Evolutionary conservation across 2,113 vertebrate genomes (phyloP).

Genomic region (Genyomyrus donnyi): DNA sequence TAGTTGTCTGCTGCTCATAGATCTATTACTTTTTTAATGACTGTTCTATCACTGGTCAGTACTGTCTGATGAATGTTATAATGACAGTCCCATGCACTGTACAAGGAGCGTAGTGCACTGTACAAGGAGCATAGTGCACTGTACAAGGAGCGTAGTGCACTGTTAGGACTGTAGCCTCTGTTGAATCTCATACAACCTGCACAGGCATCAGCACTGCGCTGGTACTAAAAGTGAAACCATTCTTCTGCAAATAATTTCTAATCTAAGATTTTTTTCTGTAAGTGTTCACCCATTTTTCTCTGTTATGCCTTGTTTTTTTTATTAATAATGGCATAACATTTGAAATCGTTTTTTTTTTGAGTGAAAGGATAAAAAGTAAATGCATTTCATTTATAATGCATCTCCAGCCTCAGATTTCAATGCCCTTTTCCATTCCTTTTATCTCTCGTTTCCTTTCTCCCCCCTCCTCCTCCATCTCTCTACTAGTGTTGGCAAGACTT

Average conservation of each 20-base stretch:
- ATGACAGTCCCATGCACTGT: background rate
- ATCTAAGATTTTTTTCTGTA: background rate
- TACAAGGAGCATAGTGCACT: too few species aligned
- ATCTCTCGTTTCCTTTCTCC: background rate
- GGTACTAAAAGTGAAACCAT: background rate
- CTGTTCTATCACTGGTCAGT: background rate
- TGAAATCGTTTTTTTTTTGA: background rate
- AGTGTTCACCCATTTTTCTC: background rate
- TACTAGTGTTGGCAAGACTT: slow-evolving; percentile 91
- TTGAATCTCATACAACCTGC: background rate
- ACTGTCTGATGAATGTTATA: background rate
- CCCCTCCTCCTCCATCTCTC: background rate
- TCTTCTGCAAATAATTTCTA: background rate
- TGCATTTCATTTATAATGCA: background rate
- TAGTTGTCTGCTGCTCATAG: background rate
- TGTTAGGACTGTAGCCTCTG: background rate
- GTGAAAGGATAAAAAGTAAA: background rate
- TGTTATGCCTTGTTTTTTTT: background rate
- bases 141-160: background rate
- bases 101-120: too few species aligned
- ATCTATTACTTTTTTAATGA: background rate
- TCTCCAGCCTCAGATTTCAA: background rate
- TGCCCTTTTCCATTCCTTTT: background rate
- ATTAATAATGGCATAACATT: background rate
- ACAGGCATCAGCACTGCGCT: background rate